These are phyloP conservation scores for Sylvicapra grimmia DNA, from an alignment of 2,113 vertebrate species.

Conservation along the genomic window DNA sequence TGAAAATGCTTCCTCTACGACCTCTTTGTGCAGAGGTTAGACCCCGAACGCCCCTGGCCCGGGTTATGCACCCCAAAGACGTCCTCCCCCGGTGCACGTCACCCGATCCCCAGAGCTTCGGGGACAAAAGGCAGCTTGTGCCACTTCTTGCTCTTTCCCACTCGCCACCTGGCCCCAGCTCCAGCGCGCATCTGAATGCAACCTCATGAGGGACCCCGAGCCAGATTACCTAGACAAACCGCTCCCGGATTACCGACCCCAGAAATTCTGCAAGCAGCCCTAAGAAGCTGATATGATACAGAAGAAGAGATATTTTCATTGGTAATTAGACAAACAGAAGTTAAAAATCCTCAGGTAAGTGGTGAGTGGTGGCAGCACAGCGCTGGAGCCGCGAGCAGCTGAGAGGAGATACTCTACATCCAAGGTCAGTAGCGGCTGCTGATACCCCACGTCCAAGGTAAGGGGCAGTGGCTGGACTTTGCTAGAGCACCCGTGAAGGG, in stretches of 20 bases:
- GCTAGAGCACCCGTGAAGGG: neutral
- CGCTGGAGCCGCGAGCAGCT: accelerated
- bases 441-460: neutral
- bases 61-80: accelerated
- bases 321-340: neutral
- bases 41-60: neutral
- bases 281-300: neutral
- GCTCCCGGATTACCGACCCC: neutral
- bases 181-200: neutral
- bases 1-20: neutral
- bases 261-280: neutral
- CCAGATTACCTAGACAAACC: neutral
- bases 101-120: neutral
- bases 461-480: neutral
- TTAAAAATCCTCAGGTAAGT: neutral
- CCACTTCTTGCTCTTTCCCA: neutral
- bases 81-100: accelerated
- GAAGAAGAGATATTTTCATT: neutral
- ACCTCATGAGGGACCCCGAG: neutral
- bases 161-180: neutral
- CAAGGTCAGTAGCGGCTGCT: neutral
- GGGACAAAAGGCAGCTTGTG: conserved; percentile 19
- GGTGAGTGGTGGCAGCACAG: accelerated
- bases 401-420: neutral
- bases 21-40: neutral